A percentile compares a stretch with the other conserved stretches of the same genome.
phyloP scores from a whole-genome alignment of 1,140 invertebrate genomes.

The Acyrthosiphon pisum region DNA sequence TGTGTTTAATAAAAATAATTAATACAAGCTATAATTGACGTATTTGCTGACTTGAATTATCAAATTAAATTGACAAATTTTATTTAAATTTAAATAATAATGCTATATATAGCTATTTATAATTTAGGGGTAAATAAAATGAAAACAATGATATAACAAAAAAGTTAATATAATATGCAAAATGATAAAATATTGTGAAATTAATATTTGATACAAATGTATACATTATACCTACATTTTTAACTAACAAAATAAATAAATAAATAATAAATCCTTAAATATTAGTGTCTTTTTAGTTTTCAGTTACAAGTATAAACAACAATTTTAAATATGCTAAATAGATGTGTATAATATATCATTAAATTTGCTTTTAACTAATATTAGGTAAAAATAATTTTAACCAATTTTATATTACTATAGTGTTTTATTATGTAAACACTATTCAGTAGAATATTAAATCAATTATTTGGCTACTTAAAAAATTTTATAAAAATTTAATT shows the following conservation, averaged over 20 bases:
- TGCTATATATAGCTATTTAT: neutral
- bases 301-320: too few relatives aligned
- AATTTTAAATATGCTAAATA: neutral
- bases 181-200: neutral
- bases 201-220: neutral
- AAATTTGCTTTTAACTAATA: neutral
- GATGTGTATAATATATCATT: neutral
- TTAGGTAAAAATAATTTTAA: neutral
- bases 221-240: neutral
- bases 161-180: neutral
- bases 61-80: conserved; percentile 4
- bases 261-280: neutral
- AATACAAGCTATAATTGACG: conserved; percentile 1
- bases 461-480: neutral
- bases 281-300: neutral
- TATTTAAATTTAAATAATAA: neutral
- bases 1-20: neutral
- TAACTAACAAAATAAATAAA: neutral
- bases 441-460: neutral
- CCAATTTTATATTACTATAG: neutral
- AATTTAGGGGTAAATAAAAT: neutral
- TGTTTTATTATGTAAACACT: neutral
- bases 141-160: neutral
- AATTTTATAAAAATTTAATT: neutral
- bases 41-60: neutral